Conservation (phyloP, 2,797 vertebrate genomes). For the Gymnocypris eckloni region DNA sequence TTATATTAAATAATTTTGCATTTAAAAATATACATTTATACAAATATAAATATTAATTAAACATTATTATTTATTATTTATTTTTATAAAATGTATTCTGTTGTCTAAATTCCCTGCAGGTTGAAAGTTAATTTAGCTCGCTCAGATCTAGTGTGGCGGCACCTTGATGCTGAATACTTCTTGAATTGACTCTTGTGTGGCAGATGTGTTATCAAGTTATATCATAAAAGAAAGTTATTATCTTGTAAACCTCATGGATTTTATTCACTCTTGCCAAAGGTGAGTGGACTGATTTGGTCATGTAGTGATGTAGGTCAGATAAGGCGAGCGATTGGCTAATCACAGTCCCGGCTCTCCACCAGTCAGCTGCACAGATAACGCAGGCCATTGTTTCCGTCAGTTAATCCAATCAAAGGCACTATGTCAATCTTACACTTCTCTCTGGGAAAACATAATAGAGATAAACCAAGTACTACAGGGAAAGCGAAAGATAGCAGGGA, state of each 20-base stretch:
- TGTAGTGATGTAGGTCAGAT: slow-evolving; percentile 6
- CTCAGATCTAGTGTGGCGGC: background rate
- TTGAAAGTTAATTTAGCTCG: background rate
- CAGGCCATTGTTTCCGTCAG: slow-evolving; percentile 50
- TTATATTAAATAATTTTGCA: background rate
- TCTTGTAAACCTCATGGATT: background rate
- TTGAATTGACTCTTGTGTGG: background rate
- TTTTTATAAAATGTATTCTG: background rate
- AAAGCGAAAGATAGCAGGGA: slow-evolving; percentile 19
- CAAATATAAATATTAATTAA: background rate
- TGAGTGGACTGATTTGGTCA: slow-evolving; percentile 1
- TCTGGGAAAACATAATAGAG: slow-evolving; percentile 23
- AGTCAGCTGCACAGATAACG: slow-evolving; percentile 51
- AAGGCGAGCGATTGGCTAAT: slow-evolving; percentile 8
- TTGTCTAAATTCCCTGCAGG: background rate
- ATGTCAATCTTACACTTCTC: slow-evolving; percentile 33
- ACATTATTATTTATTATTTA: background rate
- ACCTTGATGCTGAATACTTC: background rate
- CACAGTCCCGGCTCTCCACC: slow-evolving; percentile 11
- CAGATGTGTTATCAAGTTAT: background rate
- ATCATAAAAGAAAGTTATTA: slow-evolving; percentile 1
- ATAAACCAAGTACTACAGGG: slow-evolving; percentile 15
- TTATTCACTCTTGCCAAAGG: slow-evolving; percentile 1
- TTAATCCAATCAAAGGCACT: slow-evolving; percentile 42
- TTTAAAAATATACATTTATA: background rate